Conservation (phyloP, 1,140 invertebrate genomes). For the Meloidogyne floridensis region DNA sequence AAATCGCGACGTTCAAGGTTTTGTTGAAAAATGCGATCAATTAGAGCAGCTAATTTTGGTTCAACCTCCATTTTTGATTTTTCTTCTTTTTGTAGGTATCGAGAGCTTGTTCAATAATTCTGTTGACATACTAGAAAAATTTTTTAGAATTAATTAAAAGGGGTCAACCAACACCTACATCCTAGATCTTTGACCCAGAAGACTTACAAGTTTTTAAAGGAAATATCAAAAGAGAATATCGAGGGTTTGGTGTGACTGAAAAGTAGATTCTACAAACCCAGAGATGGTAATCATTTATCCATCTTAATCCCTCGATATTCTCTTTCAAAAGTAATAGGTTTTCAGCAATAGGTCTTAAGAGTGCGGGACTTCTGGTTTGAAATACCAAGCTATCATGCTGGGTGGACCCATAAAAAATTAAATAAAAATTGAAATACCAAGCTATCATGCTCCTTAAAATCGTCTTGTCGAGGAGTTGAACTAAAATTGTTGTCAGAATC, state of each 20-base stretch:
- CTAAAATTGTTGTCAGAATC: constrained; percentile 52
- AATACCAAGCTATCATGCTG: constrained; percentile 52
- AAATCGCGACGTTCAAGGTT: constrained; percentile 52
- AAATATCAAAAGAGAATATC: too few species aligned
- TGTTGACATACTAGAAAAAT: constrained; percentile 83
- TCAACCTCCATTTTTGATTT: constrained; percentile 73
- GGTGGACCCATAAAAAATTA: too few species aligned
- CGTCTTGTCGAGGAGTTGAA: constrained; percentile 89
- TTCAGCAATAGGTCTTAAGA: too few species aligned
- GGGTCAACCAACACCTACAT: too few species aligned
- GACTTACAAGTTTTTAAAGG: too few species aligned
- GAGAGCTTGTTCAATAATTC: constrained; percentile 69
- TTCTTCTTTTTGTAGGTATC: constrained; percentile 66
- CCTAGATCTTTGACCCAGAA: too few species aligned
- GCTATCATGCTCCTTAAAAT: constrained; percentile 72
- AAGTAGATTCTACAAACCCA: too few species aligned
- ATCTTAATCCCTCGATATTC: too few species aligned
- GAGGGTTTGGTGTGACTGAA: too few species aligned
- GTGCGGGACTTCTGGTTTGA: neutral
- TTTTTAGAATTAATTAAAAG: constrained; percentile 82
- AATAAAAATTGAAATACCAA: constrained; percentile 34
- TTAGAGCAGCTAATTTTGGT: constrained; percentile 84
- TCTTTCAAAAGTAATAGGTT: too few species aligned
- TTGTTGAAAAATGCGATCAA: constrained; percentile 92
- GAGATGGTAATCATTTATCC: too few species aligned